Percentiles rank a stretch among this genome's conserved stretches.
phyloP scores from a whole-genome alignment of 2,113 vertebrate species.

The Laticauda laticaudata region DNA sequence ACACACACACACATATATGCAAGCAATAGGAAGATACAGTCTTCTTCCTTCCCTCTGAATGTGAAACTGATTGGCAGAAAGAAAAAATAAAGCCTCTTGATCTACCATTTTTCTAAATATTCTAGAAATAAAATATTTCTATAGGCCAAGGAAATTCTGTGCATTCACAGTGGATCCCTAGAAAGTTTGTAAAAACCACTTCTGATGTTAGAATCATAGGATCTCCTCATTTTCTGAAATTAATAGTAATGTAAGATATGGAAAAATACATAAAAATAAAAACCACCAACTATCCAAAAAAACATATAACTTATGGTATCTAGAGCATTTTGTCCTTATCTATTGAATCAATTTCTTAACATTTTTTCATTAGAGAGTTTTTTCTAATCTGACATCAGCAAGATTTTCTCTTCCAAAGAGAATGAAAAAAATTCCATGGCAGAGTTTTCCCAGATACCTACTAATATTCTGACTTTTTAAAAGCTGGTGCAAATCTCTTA shows the following conservation, averaged over 20 bases:
- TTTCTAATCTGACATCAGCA: neutral
- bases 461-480: neutral
- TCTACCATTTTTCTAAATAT: neutral
- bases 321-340: neutral
- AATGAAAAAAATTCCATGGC: neutral
- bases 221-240: neutral
- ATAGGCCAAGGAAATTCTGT: neutral
- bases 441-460: conserved; percentile 3
- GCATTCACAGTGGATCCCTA: neutral
- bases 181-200: neutral
- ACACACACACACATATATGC: neutral
- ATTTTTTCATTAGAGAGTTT: neutral
- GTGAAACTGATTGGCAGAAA: neutral
- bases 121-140: neutral
- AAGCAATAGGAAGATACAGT: neutral
- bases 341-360: neutral
- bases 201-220: neutral
- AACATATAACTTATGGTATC: neutral
- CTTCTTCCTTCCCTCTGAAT: neutral
- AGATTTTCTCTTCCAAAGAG: neutral
- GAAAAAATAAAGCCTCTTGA: neutral
- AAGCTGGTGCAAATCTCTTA: conserved; percentile 4
- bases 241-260: neutral
- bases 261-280: neutral
- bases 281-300: neutral